Base-by-base conservation (phyloP, 1,140 invertebrate genomes). In the Drosophila tani region DNA sequence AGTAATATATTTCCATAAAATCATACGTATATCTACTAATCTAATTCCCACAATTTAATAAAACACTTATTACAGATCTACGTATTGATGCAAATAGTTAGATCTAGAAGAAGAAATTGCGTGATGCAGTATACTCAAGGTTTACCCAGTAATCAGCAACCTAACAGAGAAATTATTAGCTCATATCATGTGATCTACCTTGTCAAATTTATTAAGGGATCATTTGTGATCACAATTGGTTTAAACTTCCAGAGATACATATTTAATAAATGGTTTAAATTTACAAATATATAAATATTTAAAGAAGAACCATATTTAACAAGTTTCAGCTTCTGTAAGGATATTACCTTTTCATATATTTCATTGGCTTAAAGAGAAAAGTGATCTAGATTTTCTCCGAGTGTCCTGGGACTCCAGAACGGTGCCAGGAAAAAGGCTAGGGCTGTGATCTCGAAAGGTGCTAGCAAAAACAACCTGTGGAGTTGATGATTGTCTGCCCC, bases 381-480 rank as follows among this genome's bases (percentile, higher is more conserved):
- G 1, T 19, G 29, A 35, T 21, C 17, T 35, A 35, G 0, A 35
- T 21, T 65, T 35, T 57, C 17, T 69, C 15, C 40, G 14, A 47
- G 41, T 41, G 68, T 49, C 19, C 32, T 55, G 40, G 32, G 15
- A 58, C 35, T 4, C 0, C 7, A 19, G 21, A 45, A 19, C 1
- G 29, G 43, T 43, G 71, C 41, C 29, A 75, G 79, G 71, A 74
- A 59, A 71, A 82, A 78, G 83, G 81, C 71, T 84, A 81, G 70
- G 64, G 75, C 67, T 79, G 69, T 78, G 65, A 81, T 90, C 85
- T 75, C 65, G 19, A 57, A 55, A 40, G 62, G 45, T 46, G 24
- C 29, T 35, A n/a, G 47, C 9, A 35, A 50, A 60, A 58, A 62
- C 47, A 70, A 51, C 51, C 45, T 55, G 71, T 63, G 24, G 43